Conservation (phyloP, 1,140 invertebrate genomes). For the Musca domestica region DNA sequence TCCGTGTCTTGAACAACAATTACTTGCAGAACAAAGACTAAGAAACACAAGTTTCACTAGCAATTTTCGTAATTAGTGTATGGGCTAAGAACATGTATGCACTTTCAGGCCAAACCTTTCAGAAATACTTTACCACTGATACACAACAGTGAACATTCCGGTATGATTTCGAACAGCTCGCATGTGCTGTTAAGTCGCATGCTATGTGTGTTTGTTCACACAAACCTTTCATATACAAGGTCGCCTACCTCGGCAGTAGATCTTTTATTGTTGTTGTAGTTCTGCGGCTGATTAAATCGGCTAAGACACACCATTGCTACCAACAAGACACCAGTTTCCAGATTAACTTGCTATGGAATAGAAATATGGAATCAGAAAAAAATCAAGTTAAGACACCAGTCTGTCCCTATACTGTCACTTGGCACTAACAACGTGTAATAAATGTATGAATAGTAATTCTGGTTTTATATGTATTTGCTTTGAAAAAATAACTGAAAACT, state of each 20-base stretch:
- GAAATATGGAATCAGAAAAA: no score
- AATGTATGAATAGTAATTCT: no score
- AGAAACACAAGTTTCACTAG: neutral
- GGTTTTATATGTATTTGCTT: no score
- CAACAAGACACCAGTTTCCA: no score
- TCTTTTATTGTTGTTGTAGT: neutral
- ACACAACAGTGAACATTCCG: neutral
- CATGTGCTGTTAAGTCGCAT: no score
- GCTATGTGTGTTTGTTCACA: neutral
- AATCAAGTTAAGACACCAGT: no score
- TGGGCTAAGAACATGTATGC: neutral
- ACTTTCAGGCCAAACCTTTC: neutral
- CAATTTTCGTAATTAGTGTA: neutral
- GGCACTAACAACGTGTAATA: no score
- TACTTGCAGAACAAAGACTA: slow-evolving; percentile 1
- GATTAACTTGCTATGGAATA: no score
- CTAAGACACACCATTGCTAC: no score
- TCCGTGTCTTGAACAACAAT: neutral
- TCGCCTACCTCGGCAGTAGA: neutral
- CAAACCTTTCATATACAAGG: slow-evolving; percentile 7
- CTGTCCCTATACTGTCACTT: no score
- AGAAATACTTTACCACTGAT: neutral
- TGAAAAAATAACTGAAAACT: no score
- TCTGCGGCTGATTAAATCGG: no score
- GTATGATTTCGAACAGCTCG: neutral